Percentiles rank a stretch among this genome's conserved stretches.
Evolutionary conservation across 2,113 vertebrate species (phyloP).

Genomic region (Seriola dumerili): DNA sequence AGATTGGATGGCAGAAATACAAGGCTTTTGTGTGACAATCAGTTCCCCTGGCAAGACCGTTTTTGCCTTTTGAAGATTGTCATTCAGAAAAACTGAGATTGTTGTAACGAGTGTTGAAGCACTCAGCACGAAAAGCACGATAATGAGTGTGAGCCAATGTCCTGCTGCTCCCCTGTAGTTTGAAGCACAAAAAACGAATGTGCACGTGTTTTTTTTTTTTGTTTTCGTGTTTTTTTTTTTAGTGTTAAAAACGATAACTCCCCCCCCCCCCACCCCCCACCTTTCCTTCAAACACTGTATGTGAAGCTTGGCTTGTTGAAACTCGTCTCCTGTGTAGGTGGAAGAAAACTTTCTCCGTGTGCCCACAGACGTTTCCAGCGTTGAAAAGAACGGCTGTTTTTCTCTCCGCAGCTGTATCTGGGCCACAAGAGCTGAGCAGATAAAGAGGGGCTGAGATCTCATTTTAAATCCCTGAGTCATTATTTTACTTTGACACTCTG

Average conservation of each 20-base stretch:
- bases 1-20: slow-evolving; percentile 43
- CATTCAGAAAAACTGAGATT: slow-evolving; percentile 52
- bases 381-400: slow-evolving; percentile 56
- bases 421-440: slow-evolving; percentile 70
- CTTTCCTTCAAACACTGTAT: slow-evolving; percentile 54
- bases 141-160: slow-evolving; percentile 57
- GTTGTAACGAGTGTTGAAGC: slow-evolving; percentile 10
- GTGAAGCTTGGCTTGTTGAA: slow-evolving; percentile 57
- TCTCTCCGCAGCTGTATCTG: slow-evolving; percentile 53
- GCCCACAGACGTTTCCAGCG: slow-evolving; percentile 70
- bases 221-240: slow-evolving; percentile 3
- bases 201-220: slow-evolving; percentile 56
- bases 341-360: slow-evolving; percentile 67
- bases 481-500: slow-evolving; percentile 71
- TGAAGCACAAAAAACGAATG: slow-evolving; percentile 77
- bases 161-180: slow-evolving; percentile 66
- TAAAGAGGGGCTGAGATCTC: slow-evolving; percentile 70
- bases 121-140: slow-evolving; percentile 46
- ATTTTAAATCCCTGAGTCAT: slow-evolving; percentile 70
- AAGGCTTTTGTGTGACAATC: slow-evolving; percentile 72
- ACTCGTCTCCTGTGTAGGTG: slow-evolving; percentile 67
- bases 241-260: slow-evolving; percentile 55
- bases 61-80: slow-evolving; percentile 65
- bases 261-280: background rate
- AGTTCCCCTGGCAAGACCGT: slow-evolving; percentile 57